Conservation (phyloP, 2,888 invertebrate species). For the Agrypnus murinus region DNA sequence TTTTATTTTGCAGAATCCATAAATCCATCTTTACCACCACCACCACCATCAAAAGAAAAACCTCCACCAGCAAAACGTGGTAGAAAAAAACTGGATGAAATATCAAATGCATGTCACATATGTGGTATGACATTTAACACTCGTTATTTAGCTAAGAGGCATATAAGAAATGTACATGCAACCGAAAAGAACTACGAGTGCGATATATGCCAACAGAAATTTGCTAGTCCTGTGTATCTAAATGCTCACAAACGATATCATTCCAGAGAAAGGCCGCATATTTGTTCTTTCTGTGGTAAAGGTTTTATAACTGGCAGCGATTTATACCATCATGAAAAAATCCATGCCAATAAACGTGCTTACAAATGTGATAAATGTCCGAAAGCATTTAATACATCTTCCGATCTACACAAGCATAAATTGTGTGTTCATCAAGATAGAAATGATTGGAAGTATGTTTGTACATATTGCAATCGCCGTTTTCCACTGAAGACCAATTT, state of each 20-base stretch:
- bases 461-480: constrained; percentile 61
- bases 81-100: constrained; percentile 46
- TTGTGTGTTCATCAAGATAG: constrained; percentile 66
- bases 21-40: too few species aligned
- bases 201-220: constrained; percentile 64
- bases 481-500: constrained; percentile 66
- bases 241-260: constrained; percentile 65
- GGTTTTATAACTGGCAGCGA: constrained; percentile 67
- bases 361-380: constrained; percentile 65
- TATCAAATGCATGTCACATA: constrained; percentile 55
- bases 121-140: constrained; percentile 62
- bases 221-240: constrained; percentile 65
- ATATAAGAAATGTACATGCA: constrained; percentile 64
- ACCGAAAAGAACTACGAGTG: constrained; percentile 65
- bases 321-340: constrained; percentile 67
- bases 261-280: constrained; percentile 62
- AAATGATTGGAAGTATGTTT: constrained; percentile 65
- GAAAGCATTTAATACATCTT: constrained; percentile 68
- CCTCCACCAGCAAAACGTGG: constrained; percentile 24
- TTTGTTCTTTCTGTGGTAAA: constrained; percentile 70
- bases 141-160: constrained; percentile 64
- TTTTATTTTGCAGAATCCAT: not conserved
- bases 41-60: not conserved
- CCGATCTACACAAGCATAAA: constrained; percentile 66
- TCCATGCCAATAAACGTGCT: constrained; percentile 65